These are phyloP conservation scores for Thamnophis sirtalis DNA, from an alignment of 2,113 vertebrate species.

Conservation along the genomic window DNA sequence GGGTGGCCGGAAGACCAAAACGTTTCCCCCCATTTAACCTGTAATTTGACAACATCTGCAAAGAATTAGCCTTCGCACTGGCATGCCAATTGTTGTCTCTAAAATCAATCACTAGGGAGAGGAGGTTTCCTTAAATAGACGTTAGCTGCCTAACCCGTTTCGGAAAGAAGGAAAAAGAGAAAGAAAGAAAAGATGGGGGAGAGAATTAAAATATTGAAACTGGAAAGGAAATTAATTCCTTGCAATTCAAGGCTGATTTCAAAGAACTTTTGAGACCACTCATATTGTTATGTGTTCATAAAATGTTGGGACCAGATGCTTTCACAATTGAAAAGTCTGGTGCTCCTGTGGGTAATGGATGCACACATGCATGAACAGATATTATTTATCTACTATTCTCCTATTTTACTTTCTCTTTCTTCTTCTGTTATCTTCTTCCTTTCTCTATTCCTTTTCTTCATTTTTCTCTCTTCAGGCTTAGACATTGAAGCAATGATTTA, in stretches of 20 bases:
- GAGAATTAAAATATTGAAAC: constrained; percentile 57
- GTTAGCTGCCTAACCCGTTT: constrained; percentile 72
- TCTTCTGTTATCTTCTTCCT: neutral
- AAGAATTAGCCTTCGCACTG: constrained; percentile 82
- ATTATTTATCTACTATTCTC: neutral
- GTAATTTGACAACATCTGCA: constrained; percentile 91
- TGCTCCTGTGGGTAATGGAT: constrained; percentile 5
- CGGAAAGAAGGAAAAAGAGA: constrained; percentile 68
- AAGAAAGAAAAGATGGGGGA: too few relatives aligned
- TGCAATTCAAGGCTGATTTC: constrained; percentile 36
- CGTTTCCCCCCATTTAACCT: constrained; percentile 75
- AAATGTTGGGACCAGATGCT: neutral
- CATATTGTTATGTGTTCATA: neutral
- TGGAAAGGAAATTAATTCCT: constrained; percentile 58
- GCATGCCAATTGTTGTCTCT: constrained; percentile 87
- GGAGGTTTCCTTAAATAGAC: constrained; percentile 81
- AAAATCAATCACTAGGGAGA: constrained; percentile 81
- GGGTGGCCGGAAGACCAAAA: constrained; percentile 83
- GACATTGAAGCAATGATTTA: neutral
- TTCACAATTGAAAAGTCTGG: constrained; percentile 37
- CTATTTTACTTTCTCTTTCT: neutral
- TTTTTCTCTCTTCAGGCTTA: neutral
- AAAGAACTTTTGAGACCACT: neutral
- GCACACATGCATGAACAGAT: constrained; percentile 25
- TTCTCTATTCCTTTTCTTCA: neutral